phyloP scores from a whole-genome alignment of 92 coral and sea anemone species.

The Epizoanthus fatuus region DNA sequence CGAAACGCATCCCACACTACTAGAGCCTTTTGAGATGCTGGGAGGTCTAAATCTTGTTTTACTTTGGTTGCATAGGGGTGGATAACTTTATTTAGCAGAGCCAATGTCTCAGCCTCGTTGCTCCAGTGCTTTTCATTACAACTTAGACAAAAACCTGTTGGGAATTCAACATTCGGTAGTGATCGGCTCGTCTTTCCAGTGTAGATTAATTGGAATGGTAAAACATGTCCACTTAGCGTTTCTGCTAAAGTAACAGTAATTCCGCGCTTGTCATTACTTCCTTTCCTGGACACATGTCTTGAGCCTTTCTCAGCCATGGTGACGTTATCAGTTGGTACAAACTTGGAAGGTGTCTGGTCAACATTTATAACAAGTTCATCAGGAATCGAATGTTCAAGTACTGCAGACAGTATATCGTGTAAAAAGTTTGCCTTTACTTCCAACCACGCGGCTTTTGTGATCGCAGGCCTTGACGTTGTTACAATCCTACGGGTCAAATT shows the following conservation, averaged over 20 bases:
- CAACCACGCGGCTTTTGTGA: constrained; percentile 57
- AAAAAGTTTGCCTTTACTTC: constrained; percentile 62
- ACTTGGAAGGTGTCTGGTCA: constrained; percentile 62
- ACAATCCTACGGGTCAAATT: constrained; percentile 60
- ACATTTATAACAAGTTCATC: constrained; percentile 50
- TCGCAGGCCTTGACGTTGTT: constrained; percentile 63
- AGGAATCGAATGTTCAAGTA: constrained; percentile 45
- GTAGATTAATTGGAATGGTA: constrained; percentile 5
- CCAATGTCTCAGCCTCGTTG: constrained; percentile 36
- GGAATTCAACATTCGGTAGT: constrained; percentile 20
- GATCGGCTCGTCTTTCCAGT: constrained; percentile 29
- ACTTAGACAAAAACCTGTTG: constrained; percentile 29
- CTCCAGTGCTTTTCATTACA: constrained; percentile 39
- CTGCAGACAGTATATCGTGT: constrained; percentile 45
- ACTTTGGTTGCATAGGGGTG: too few relatives aligned
- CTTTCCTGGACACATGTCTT: constrained; percentile 34
- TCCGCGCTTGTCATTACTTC: constrained; percentile 39
- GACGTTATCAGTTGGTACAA: constrained; percentile 61
- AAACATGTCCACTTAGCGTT: constrained; percentile 22
- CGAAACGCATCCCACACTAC: too few relatives aligned
- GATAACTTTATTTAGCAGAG: constrained; percentile 2
- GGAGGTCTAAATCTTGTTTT: too few relatives aligned
- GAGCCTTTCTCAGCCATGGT: constrained; percentile 3
- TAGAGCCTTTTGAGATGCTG: too few relatives aligned
- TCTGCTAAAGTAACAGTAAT: constrained; percentile 33